Base-by-base conservation (phyloP, 1,140 invertebrate genomes). In the Aethina tumida region DNA sequence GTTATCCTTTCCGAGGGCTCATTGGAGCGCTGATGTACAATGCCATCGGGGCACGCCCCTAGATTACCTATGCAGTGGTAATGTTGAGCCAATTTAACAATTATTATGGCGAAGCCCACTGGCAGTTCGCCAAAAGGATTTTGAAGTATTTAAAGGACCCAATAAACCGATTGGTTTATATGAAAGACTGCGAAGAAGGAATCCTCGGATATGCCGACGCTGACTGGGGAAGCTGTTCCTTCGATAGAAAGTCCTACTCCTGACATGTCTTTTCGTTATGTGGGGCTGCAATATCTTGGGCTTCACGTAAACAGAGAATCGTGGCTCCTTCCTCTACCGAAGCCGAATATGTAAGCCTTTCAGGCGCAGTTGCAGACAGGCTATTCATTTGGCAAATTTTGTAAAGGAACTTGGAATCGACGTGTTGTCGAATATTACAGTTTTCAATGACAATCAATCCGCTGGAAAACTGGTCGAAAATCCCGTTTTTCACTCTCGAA, bases 401-500 rank as follows among this genome's bases (percentile, higher is more conserved):
- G 35, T 45, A 19, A 26, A 27, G 9, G 41, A 55, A 43, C 49
- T 49, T 26, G 44, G 14, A 14, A 25, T 10, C 10, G 24, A 28
- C 12, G 2, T 13, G 17, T 14, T 22, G 17, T 13, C 26, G 12
- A 26, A 15, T 21, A 28, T 47, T 20, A 13, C 35, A 18, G 22
- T 60, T 1, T 54, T 37, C 28, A 55, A 50, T 43, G 53, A 66
- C 41, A 64, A 62, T 52, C 58, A 57, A 44, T 44, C 54, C 43
- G 59, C 63, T 9, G 49, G 56, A 21, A 53, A 58, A 19, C 40
- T 62, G 33, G 47, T 45, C n/a, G 28, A 40, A 19, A 66, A 66
- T 49, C 41, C 40, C 9, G 38, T 43, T 12, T 47, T 36, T 36
- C 42, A 59, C 36, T 36, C 42, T 8, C 39, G 58, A n/a, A 51